These are phyloP conservation scores for Rissa tridactyla DNA, from an alignment of 2,113 vertebrate species.

Conservation along the genomic window DNA sequence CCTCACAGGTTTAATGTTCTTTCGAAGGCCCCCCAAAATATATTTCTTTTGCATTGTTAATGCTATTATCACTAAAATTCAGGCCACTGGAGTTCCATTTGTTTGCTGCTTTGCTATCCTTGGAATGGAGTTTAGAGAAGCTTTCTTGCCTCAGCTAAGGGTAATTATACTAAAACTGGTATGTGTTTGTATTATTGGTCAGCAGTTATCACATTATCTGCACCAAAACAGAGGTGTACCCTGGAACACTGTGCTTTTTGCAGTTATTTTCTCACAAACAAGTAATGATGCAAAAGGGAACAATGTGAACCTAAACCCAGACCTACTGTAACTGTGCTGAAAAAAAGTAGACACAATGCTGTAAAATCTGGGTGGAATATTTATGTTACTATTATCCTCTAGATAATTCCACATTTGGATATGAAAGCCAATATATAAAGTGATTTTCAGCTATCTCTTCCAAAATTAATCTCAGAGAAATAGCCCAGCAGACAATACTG, in stretches of 20 bases:
- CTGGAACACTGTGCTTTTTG: neutral
- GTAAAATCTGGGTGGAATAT: conserved; percentile 4
- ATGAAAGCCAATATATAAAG: conserved; percentile 17
- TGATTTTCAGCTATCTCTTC: conserved; percentile 23
- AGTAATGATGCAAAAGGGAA: neutral
- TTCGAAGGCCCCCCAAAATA: neutral
- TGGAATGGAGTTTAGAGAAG: neutral
- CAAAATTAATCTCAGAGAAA: conserved; percentile 1
- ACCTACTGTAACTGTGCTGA: neutral
- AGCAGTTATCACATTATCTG: neutral
- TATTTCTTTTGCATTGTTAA: neutral
- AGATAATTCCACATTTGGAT: conserved; percentile 19
- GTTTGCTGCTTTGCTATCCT: neutral
- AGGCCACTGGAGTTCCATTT: neutral
- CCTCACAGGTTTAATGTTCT: neutral
- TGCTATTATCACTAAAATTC: neutral
- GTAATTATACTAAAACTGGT: neutral
- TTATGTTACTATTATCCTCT: conserved; percentile 37
- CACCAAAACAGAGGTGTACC: neutral
- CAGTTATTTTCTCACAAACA: neutral
- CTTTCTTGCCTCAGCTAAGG: neutral
- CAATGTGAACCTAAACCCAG: neutral
- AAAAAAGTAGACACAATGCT: neutral
- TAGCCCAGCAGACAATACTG: neutral
- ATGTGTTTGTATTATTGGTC: neutral